Evolutionary conservation across 2,113 vertebrate genomes (phyloP), one percentile per base, ranked within the genome.

Genomic region (Pterocles gutturalis): DNA sequence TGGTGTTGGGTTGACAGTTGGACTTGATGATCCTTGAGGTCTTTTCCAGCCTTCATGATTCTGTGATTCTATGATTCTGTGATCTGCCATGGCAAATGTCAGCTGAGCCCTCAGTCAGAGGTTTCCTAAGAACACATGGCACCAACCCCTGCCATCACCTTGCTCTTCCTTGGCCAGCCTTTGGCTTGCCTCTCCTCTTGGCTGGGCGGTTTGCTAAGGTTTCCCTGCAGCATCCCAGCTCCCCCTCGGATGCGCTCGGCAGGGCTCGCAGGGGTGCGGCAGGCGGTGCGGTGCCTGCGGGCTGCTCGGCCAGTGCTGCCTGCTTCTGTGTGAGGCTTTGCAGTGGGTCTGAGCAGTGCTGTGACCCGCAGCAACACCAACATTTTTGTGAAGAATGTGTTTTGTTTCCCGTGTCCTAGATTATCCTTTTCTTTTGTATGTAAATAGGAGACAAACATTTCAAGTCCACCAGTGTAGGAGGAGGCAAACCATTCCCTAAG

Each of bases 361-460:
- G 1, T 17, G 29, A 51, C n/a, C n/a, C 16, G 43, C 53, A 34
- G 14, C 26, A 51, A 0, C n/a, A 17, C 13, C 64, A 6, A 3
- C 3, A 14, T 5, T 26, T 67, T 20, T 78, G 25, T 13, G n/a
- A 84, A 46, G 43, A 13, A 3, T 28, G 28, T 34, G 2, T 12
- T 83, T 31, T 51, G 31, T 70, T 93, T 78, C 38, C 51, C 33
- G 1, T 31, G 12, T 33, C n/a, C 28, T 22, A 6, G 3, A 3
- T 73, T 65, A n/a, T 64, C 58, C 55, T 54, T 21, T 4, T 3
- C 9, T 25, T 55, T 4, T 4, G 6, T 19, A 2, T 17, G 31
- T 53, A 46, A 78, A 28, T 54, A 25, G 69, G 60, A 57, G 29
- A 46, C 8, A 60, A 61, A 26, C 10, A 4, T 60, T 62, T 66